A percentile compares a stretch with the other conserved stretches of the same genome.
Evolutionary conservation across 1,140 invertebrate species (phyloP).

Genomic region (Drosophila seguyi): DNA sequence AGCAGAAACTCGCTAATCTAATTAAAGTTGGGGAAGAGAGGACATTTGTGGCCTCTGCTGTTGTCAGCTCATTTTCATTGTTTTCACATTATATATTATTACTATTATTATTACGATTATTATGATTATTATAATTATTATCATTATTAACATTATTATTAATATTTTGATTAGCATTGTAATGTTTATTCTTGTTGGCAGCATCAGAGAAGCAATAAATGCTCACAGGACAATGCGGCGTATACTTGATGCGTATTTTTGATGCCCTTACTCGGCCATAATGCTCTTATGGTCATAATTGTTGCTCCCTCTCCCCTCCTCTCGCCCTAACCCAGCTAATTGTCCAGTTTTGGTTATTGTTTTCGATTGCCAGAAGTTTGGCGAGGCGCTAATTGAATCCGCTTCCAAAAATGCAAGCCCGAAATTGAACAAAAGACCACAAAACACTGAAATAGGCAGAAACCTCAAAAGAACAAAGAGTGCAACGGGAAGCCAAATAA

Average conservation of each 20-base stretch:
- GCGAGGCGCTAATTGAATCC: conserved; percentile 50
- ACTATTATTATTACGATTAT: conserved; percentile 33
- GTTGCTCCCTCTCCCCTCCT: conserved; percentile 18
- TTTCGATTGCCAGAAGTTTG: neutral
- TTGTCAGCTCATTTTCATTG: conserved; percentile 40
- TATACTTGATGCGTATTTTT: conserved; percentile 43
- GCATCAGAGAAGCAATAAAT: neutral
- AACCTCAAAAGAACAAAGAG: conserved; percentile 20
- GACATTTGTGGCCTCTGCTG: conserved; percentile 1
- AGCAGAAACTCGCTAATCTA: conserved; percentile 47
- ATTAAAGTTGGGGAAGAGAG: conserved; percentile 52
- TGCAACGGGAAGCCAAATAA: conserved; percentile 13
- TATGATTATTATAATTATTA: conserved; percentile 35
- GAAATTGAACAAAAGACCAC: conserved; percentile 29
- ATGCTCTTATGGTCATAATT: conserved; percentile 52
- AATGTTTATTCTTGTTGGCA: neutral
- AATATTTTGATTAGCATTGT: neutral
- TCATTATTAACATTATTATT: conserved; percentile 31
- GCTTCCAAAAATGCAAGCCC: conserved; percentile 31
- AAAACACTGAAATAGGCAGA: conserved; percentile 30
- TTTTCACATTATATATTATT: conserved; percentile 42
- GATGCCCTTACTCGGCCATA: conserved; percentile 19
- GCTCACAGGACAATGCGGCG: conserved; percentile 11
- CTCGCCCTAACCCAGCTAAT: conserved; percentile 47
- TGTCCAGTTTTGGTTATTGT: conserved; percentile 20